Evolutionary conservation across 2,797 vertebrate species (phyloP), one percentile per base, ranked within the genome.

Genomic region (Cyclopterus lumpus): DNA sequence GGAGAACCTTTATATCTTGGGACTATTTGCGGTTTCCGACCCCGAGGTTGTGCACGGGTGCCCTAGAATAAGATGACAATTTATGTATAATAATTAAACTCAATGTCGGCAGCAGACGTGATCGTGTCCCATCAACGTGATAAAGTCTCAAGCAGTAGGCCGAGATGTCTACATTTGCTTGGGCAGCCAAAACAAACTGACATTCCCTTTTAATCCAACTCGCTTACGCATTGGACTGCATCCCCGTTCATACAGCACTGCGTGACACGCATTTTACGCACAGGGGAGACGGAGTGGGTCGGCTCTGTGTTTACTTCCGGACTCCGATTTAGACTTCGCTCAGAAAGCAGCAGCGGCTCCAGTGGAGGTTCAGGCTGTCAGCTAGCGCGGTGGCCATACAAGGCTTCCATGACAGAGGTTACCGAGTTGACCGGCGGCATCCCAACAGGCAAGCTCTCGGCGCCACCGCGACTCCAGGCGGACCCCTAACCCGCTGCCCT

Each of bases 251-350:
- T 5, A 8, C 63, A 74, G 65, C 68, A 34, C 73, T 87, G 77
- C 78, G 55, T 73, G 75, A 77, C 85, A 78, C 91, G 86, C 82
- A 55, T 67, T 80, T 90, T 88, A 90, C 91, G 91, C 89, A 88
- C 87, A 63, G 74, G 57, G 83, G 74, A 77, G 81, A 82, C 58
- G 75, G 83, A 87, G 90, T 86, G 90, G 93, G 85, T 92, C 86
- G 83, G 86, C 79, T 89, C 88, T 92, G 92, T 97, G 96, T 97
- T 97, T 97, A 97, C 97, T 98, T 98, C 97, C 97, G 97, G 95
- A 93, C 94, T 94, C 88, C 71, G 81, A 86, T 88, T 89, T 85
- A 91, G 88, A 86, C 79, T 63, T 15, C 30, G 86, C 75, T 89
- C 86, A 86, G 86, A 86, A 61, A 81, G 84, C 82, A 85, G 92